Evolutionary conservation across 2,113 vertebrate genomes (phyloP).

Genomic region (Cavia porcellus): DNA sequence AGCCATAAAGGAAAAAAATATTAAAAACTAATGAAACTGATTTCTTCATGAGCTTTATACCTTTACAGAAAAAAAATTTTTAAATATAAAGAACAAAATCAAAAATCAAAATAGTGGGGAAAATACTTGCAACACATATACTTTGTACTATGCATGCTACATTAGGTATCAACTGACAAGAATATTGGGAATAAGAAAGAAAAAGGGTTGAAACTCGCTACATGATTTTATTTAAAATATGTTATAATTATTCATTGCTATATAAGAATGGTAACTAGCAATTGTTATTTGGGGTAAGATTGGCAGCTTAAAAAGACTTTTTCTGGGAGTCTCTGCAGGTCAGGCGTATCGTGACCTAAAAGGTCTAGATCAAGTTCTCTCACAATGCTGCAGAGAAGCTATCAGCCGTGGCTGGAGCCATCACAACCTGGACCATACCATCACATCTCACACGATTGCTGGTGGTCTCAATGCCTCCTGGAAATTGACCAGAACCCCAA

Average conservation of each 20-base stretch:
- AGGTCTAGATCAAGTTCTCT: not conserved
- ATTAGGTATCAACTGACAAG: not conserved
- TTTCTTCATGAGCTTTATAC: not conserved
- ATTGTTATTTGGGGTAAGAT: not conserved
- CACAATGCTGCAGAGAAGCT: not conserved
- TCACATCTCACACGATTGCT: not conserved
- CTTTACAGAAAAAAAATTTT: not conserved
- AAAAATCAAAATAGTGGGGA: not conserved
- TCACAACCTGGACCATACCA: not conserved
- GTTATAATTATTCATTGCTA: not conserved
- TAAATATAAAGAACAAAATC: not conserved
- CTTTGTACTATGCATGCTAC: not conserved
- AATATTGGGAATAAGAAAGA: not conserved
- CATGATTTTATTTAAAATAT: not conserved
- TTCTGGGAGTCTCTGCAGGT: not conserved
- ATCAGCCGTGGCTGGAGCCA: accelerated
- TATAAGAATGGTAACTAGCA: not conserved
- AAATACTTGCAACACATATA: not conserved
- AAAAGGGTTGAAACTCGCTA: not conserved
- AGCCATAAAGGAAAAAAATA: not conserved
- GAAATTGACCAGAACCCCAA: not conserved
- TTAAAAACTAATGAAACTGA: not conserved
- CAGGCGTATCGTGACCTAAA: not conserved
- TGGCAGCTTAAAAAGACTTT: not conserved
- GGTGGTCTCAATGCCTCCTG: not conserved